These are phyloP conservation scores for Sogatella furcifera DNA, from an alignment of 1,140 invertebrate genomes.

Conservation along the genomic window DNA sequence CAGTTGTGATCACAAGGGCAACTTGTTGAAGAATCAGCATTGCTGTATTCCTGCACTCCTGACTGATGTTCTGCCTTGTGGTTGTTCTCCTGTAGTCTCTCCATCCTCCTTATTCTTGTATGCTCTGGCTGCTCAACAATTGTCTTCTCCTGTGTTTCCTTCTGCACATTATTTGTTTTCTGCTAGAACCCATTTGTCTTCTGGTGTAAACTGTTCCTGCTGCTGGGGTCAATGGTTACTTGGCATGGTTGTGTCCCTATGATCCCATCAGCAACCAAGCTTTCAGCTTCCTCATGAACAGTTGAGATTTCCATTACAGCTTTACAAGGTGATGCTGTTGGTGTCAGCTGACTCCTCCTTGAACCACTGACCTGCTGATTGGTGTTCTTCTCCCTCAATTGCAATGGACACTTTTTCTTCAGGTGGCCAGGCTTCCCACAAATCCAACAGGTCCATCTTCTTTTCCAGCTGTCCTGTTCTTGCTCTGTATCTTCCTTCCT, in stretches of 20 bases:
- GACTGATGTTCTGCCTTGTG: too few species aligned
- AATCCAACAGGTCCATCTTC: background rate
- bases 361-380: background rate
- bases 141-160: too few species aligned
- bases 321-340: background rate
- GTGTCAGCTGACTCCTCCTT: background rate
- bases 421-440: background rate
- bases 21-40: too few species aligned
- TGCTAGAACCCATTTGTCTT: too few species aligned
- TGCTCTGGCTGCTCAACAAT: too few species aligned
- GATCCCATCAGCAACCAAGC: background rate
- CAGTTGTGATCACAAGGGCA: too few species aligned
- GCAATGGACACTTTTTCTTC: background rate
- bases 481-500: background rate
- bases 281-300: background rate
- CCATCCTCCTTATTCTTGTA: too few species aligned
- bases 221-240: background rate
- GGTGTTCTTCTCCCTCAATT: background rate
- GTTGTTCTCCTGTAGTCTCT: too few species aligned
- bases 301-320: background rate
- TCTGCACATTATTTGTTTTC: too few species aligned
- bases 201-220: too few species aligned
- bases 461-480: background rate
- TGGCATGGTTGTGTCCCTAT: background rate
- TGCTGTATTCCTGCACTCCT: too few species aligned